These are phyloP conservation scores for Conchocele bisecta DNA, from an alignment of 2,888 invertebrate species.

Conservation along the genomic window DNA sequence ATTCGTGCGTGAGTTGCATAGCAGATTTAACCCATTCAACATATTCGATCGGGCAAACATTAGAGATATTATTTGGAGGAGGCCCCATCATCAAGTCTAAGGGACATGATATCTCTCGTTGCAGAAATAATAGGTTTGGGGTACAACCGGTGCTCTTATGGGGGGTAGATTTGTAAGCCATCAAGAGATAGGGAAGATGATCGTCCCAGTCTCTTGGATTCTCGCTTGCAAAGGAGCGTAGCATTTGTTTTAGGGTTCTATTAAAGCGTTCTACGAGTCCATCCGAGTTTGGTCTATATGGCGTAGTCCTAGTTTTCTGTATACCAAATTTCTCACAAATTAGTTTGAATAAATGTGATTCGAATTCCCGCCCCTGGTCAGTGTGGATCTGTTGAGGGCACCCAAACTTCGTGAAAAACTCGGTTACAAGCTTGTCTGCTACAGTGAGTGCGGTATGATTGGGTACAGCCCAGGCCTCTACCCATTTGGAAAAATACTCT, in stretches of 20 bases:
- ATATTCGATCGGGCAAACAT: constrained; percentile 21
- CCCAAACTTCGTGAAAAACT: constrained; percentile 48
- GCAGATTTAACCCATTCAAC: constrained; percentile 32
- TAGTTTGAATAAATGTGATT: constrained; percentile 41
- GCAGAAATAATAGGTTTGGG: constrained; percentile 49
- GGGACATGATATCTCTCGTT: constrained; percentile 45
- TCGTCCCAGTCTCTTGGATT: constrained; percentile 55
- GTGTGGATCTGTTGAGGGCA: constrained; percentile 48
- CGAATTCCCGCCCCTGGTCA: constrained; percentile 60
- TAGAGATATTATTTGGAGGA: constrained; percentile 1
- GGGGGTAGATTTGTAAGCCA: constrained; percentile 44
- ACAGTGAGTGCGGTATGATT: constrained; percentile 51
- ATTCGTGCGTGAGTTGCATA: constrained; percentile 1
- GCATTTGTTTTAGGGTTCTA: constrained; percentile 42
- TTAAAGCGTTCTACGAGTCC: constrained; percentile 55
- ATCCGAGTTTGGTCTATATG: constrained; percentile 52
- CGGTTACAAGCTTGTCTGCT: constrained; percentile 50
- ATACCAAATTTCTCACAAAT: constrained; percentile 49
- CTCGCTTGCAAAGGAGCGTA: constrained; percentile 32
- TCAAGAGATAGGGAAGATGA: constrained; percentile 44
- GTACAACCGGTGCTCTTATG: constrained; percentile 47
- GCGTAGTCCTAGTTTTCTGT: constrained; percentile 54
- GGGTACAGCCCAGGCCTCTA: constrained; percentile 32
- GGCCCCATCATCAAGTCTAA: constrained; percentile 50
- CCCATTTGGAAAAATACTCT: constrained; percentile 29